A percentile compares a stretch with the other conserved stretches of the same genome.
These are phyloP conservation scores for Metacarcinus magister DNA, from an alignment of 2,888 invertebrate genomes.

Conservation along the genomic window DNA sequence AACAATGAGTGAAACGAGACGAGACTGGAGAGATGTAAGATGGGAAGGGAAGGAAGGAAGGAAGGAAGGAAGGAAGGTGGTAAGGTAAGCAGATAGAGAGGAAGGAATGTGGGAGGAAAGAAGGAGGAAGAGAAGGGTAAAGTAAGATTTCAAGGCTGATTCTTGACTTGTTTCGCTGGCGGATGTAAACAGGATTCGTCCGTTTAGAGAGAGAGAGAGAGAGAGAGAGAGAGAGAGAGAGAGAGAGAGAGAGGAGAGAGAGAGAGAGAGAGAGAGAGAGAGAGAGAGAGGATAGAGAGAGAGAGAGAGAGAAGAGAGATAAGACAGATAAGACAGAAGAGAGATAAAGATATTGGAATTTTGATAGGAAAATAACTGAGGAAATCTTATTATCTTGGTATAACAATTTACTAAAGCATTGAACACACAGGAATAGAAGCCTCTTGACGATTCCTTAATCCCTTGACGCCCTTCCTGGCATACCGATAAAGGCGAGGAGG, in stretches of 20 bases:
- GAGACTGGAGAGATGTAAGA: not conserved
- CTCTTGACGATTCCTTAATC: not conserved
- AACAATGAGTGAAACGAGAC: not conserved
- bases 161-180: not conserved
- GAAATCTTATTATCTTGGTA: not conserved
- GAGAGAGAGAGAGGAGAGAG: conserved; percentile 26
- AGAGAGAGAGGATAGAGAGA: not conserved
- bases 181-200: not conserved
- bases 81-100: not conserved
- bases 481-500: not conserved
- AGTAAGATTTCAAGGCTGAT: not conserved
- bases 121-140: not conserved
- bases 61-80: not conserved
- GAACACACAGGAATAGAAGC: not conserved
- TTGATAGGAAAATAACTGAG: not conserved
- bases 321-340: not conserved
- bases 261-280: not conserved
- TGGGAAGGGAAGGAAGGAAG: not conserved
- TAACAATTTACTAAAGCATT: not conserved
- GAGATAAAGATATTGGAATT: not conserved
- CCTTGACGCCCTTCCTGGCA: not conserved
- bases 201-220: conserved; percentile 4
- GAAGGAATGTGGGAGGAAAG: not conserved
- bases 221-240: conserved; percentile 28
- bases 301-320: no score